Conservation (phyloP, 2,888 invertebrate species). For the Ligdia adustata region DNA sequence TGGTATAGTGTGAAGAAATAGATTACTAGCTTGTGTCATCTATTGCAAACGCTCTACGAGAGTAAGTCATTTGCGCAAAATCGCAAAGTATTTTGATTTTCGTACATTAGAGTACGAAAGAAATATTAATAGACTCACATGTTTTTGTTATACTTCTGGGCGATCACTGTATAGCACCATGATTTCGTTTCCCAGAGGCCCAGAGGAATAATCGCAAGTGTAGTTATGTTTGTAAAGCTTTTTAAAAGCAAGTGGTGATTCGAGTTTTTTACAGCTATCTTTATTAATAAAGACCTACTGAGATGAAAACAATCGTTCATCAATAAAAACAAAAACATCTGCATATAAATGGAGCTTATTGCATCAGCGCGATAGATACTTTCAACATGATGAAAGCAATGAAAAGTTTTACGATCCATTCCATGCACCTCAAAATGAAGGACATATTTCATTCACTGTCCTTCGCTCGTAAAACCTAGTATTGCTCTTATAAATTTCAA, state of each 20-base stretch:
- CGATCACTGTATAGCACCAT: slow-evolving; percentile 5
- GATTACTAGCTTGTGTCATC: too few relatives aligned
- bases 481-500: slow-evolving; percentile 2
- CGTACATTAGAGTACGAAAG: too few relatives aligned
- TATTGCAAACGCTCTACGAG: too few relatives aligned
- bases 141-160: slow-evolving; percentile 22
- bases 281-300: too few relatives aligned
- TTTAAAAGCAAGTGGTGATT: slow-evolving; percentile 19
- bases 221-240: slow-evolving; percentile 18
- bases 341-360: too few relatives aligned
- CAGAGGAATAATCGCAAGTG: slow-evolving; percentile 25
- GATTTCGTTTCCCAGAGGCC: slow-evolving; percentile 13
- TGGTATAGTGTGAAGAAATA: too few relatives aligned
- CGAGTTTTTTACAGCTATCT: too few relatives aligned
- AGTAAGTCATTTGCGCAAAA: too few relatives aligned
- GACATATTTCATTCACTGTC: slow-evolving; percentile 3
- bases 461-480: slow-evolving; percentile 4
- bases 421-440: slow-evolving; percentile 5
- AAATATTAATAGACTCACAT: slow-evolving; percentile 4
- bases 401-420: slow-evolving; percentile 13
- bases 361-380: not conserved
- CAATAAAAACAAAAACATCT: too few relatives aligned
- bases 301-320: too few relatives aligned
- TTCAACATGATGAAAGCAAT: slow-evolving; percentile 6
- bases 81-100: too few relatives aligned